A percentile compares a stretch with the other conserved stretches of the same genome.
These are phyloP conservation scores for Pipa parva DNA, from an alignment of 2,113 vertebrate genomes.

Conservation along the genomic window DNA sequence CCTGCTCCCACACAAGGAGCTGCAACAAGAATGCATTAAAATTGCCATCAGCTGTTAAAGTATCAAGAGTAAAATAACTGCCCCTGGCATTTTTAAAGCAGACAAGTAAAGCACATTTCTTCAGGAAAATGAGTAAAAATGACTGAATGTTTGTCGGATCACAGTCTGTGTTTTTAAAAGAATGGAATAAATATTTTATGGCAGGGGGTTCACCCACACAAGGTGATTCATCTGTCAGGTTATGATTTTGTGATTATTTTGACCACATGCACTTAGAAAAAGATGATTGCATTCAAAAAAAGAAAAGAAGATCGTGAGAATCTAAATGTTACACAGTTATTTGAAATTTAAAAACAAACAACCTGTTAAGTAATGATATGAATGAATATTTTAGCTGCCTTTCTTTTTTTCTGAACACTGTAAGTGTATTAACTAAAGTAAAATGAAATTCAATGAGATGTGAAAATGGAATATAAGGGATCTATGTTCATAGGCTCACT, in stretches of 20 bases:
- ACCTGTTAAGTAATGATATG: too few relatives aligned
- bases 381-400: too few relatives aligned
- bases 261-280: slow-evolving; percentile 47
- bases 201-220: slow-evolving; percentile 50
- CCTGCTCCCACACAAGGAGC: slow-evolving; percentile 17
- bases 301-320: slow-evolving; percentile 30
- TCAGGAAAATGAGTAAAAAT: slow-evolving; percentile 50
- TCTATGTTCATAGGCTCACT: too few relatives aligned
- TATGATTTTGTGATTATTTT: slow-evolving; percentile 52
- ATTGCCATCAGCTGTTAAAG: slow-evolving; percentile 11
- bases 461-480: too few relatives aligned
- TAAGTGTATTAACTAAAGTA: too few relatives aligned
- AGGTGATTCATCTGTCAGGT: slow-evolving; percentile 53
- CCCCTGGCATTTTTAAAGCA: slow-evolving; percentile 38
- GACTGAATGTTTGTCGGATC: slow-evolving; percentile 46
- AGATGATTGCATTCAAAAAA: slow-evolving; percentile 40
- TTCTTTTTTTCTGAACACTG: too few relatives aligned
- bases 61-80: slow-evolving; percentile 38
- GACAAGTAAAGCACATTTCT: slow-evolving; percentile 36
- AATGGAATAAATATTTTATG: slow-evolving; percentile 41
- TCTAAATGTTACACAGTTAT: too few relatives aligned
- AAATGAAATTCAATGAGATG: too few relatives aligned
- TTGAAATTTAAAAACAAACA: too few relatives aligned
- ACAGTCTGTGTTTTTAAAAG: slow-evolving; percentile 47
- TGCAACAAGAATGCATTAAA: slow-evolving; percentile 30